These are phyloP conservation scores for Phrynosoma blainvillii DNA, from an alignment of 2,113 vertebrate species.

Conservation along the genomic window DNA sequence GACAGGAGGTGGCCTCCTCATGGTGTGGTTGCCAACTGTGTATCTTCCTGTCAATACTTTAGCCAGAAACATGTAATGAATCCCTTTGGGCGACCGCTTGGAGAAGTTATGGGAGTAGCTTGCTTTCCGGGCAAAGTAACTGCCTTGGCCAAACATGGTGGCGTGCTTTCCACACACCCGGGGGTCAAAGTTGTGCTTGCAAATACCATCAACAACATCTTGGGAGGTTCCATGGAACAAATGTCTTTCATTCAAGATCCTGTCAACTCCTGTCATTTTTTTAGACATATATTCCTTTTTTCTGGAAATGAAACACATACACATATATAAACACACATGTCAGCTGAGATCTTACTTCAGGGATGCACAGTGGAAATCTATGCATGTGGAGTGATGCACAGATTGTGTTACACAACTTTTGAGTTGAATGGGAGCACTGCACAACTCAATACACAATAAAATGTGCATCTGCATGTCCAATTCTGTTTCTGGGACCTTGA, in stretches of 20 bases:
- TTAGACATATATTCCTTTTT: slow-evolving; percentile 98
- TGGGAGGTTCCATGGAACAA: slow-evolving; percentile 97
- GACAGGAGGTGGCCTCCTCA: slow-evolving; percentile 93
- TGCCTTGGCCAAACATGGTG: slow-evolving; percentile 99
- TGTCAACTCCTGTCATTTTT: slow-evolving; percentile 90
- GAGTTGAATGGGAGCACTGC: too few species aligned
- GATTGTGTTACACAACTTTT: too few species aligned
- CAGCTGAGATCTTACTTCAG: too few species aligned
- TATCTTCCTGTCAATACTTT: slow-evolving; percentile 97
- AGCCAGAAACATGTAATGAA: slow-evolving; percentile 99
- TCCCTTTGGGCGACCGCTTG: slow-evolving; percentile 90
- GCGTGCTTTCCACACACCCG: slow-evolving; percentile 97
- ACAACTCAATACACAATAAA: too few species aligned
- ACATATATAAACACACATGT: not conserved
- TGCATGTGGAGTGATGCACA: too few species aligned
- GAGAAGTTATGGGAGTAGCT: slow-evolving; percentile 98
- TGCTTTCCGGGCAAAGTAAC: slow-evolving; percentile 96
- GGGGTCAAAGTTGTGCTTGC: slow-evolving; percentile 99
- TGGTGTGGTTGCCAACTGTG: slow-evolving; percentile 94
- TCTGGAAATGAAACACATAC: slow-evolving; percentile 70
- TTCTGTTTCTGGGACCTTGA: too few species aligned
- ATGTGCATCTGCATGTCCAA: too few species aligned
- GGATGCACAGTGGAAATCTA: too few species aligned
- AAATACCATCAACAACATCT: slow-evolving; percentile 96
- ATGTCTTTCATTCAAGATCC: slow-evolving; percentile 93